Conservation (phyloP, 2,888 invertebrate species). For the Netelia melanura region DNA sequence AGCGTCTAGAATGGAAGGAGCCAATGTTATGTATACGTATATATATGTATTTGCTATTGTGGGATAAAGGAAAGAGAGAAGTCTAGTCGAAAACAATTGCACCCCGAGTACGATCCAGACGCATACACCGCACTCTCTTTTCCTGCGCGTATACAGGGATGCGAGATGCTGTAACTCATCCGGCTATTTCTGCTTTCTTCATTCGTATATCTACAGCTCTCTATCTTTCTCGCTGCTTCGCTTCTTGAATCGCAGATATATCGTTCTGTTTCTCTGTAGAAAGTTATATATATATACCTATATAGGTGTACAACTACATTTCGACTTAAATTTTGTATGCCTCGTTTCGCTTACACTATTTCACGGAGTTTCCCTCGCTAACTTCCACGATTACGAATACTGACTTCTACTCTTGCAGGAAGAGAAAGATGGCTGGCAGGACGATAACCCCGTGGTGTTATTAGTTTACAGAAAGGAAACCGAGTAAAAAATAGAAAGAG, state of each 20-base stretch:
- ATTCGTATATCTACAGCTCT: conserved; percentile 49
- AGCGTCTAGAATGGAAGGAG: conserved; percentile 24
- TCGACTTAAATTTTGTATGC: not conserved
- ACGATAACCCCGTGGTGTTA: conserved; percentile 60
- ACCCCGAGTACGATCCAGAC: conserved; percentile 60
- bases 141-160: not conserved
- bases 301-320: not conserved
- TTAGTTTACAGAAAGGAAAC: conserved; percentile 57
- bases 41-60: conserved; percentile 39
- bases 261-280: conserved; percentile 27
- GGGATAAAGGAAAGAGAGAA: conserved; percentile 61
- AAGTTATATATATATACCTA: conserved; percentile 12
- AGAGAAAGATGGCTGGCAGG: conserved; percentile 22
- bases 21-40: not conserved
- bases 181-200: conserved; percentile 41
- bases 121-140: conserved; percentile 14
- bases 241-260: conserved; percentile 57
- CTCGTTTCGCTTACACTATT: conserved; percentile 29
- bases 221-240: conserved; percentile 35
- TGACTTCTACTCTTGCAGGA: conserved; percentile 19
- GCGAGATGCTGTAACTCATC: conserved; percentile 72
- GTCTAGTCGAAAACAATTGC: conserved; percentile 78
- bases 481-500: conserved; percentile 19
- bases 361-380: conserved; percentile 26
- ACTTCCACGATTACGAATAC: conserved; percentile 49